Base-by-base conservation (phyloP, 2,113 vertebrate genomes). In the Spermophilus dauricus region DNA sequence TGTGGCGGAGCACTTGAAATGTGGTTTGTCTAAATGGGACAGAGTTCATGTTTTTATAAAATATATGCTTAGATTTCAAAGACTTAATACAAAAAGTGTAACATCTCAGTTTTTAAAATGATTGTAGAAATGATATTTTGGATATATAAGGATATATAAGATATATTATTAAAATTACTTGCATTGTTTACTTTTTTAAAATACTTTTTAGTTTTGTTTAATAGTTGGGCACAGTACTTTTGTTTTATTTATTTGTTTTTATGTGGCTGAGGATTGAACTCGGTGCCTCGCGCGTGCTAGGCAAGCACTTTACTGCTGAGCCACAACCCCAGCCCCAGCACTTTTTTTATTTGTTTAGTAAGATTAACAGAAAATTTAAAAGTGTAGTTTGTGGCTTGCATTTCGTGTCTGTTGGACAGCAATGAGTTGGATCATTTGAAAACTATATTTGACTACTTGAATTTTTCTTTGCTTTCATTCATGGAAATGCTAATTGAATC, bases 401-500 rank as follows among this genome's bases (percentile, higher is more conserved):
- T 91, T 84, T 96, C 39, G n/a, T 91, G 51, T 90, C 75, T 91
- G 0, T 63, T 85, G 34, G 65, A 92, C 34, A 70, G 30, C 45
- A 75, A 1, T 53, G 32, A 63, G 7, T 84, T 58, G 88, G 28
- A 53, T n/a, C 9, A 72, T 83, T 37, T n/a, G 34, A 67, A 85
- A 76, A 32, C 20, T 42, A 4, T 96, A 67, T 11, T 87, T 94
- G 63, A 65, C 20, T 80, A 30, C 32, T 84, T 89, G 51, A 8
- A 42, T 69, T 86, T 82, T 86, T 86, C 34, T 89, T 93, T 73
- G 11, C 17, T 24, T 92, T 96, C 39, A n/a, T 80, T 88, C 65
- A 42, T 81, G 73, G 48, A 91, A 91, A 77, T 56, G 4, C 84
- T 22, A 53, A 58, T 65, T 18, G 53, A 65, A 89, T 86, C 58